Evolutionary conservation across 1,140 invertebrate species (phyloP).

Genomic region (Dermatophagoides farinae): DNA sequence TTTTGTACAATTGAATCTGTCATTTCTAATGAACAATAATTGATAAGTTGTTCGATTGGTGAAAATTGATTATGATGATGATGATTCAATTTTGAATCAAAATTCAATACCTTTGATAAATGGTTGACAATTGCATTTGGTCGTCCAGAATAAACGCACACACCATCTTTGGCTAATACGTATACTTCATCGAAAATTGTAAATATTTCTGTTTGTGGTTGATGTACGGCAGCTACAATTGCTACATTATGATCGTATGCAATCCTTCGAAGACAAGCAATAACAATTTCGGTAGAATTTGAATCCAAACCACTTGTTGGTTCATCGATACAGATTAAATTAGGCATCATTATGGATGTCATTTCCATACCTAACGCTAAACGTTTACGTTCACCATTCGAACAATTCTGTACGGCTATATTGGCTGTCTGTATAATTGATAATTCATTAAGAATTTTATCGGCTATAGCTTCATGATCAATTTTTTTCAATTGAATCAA

Average conservation of each 20-base stretch:
- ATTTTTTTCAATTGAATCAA: neutral
- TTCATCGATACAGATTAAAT: neutral
- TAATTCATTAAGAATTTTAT: neutral
- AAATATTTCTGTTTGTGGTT: conserved; percentile 18
- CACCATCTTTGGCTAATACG: neutral
- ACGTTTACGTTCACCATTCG: conserved; percentile 31
- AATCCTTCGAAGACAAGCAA: neutral
- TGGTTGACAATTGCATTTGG: neutral
- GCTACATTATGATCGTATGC: conserved; percentile 33
- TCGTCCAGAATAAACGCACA: neutral
- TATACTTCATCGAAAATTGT: conserved; percentile 1
- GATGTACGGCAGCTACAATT: conserved; percentile 27
- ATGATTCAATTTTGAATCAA: neutral
- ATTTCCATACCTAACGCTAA: conserved; percentile 30
- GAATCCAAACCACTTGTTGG: conserved; percentile 14
- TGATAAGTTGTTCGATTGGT: neutral
- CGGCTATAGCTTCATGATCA: neutral
- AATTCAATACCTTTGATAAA: neutral
- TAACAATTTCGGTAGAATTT: conserved; percentile 22
- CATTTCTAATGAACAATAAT: neutral
- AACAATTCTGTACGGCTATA: neutral
- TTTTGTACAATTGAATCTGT: neutral
- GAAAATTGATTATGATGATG: neutral
- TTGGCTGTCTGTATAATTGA: neutral
- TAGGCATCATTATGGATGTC: neutral